Conservation (phyloP, 2,888 invertebrate species). For the Allacma fusca region DNA sequence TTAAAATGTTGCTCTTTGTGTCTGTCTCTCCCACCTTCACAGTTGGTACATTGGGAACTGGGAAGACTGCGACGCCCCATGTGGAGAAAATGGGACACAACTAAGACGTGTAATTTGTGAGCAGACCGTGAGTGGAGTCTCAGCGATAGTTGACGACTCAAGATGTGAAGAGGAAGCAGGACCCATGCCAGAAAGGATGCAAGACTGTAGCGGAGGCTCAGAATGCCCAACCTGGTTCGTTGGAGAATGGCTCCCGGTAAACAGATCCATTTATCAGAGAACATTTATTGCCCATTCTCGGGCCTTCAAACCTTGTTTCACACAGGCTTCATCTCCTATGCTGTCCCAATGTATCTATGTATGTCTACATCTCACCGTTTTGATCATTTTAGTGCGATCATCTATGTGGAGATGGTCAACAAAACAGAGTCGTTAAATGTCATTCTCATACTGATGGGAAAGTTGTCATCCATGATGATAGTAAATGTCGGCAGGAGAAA, state of each 20-base stretch:
- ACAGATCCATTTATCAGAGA: slow-evolving; percentile 62
- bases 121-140: slow-evolving; percentile 77
- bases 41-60: slow-evolving; percentile 80
- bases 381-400: slow-evolving; percentile 75
- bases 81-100: slow-evolving; percentile 70
- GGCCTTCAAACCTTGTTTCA: not conserved
- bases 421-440: slow-evolving; percentile 82
- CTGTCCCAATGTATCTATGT: not conserved
- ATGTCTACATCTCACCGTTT: not conserved
- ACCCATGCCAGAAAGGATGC: slow-evolving; percentile 72
- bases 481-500: slow-evolving; percentile 71
- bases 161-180: slow-evolving; percentile 75
- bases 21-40: not conserved
- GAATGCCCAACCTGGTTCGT: slow-evolving; percentile 87
- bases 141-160: slow-evolving; percentile 76
- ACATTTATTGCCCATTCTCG: not conserved
- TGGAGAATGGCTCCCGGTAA: slow-evolving; percentile 89
- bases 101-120: slow-evolving; percentile 76
- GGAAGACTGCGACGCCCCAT: slow-evolving; percentile 82
- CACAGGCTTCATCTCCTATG: not conserved
- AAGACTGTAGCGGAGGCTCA: slow-evolving; percentile 78
- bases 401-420: slow-evolving; percentile 88
- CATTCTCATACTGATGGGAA: slow-evolving; percentile 65
- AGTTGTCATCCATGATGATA: slow-evolving; percentile 72
- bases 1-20: not conserved